A percentile compares a stretch with the other conserved stretches of the same genome.
phyloP scores from a whole-genome alignment of 2,797 vertebrate species.

The Varecia variegata region DNA sequence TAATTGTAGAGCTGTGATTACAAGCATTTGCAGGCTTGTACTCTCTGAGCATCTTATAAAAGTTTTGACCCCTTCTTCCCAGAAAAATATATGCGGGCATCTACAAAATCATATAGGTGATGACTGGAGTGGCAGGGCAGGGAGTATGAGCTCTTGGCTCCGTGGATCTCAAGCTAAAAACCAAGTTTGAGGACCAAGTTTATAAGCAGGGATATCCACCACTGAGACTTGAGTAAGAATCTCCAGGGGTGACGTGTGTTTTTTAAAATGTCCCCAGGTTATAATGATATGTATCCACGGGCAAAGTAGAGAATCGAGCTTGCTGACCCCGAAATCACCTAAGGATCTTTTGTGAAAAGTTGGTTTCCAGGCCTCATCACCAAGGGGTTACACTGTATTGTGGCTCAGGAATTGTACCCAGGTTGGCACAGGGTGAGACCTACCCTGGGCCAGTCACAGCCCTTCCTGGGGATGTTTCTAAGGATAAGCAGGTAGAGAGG shows the following conservation, averaged over 20 bases:
- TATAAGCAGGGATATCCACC: neutral
- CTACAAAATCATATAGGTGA: neutral
- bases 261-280: neutral
- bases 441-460: neutral
- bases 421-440: neutral
- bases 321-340: neutral
- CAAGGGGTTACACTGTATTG: neutral
- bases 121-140: fast-evolving
- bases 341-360: neutral
- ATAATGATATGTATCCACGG: neutral
- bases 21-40: neutral
- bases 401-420: neutral
- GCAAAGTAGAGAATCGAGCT: neutral
- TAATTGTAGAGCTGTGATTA: neutral
- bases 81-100: neutral
- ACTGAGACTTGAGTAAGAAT: neutral
- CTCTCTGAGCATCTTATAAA: neutral
- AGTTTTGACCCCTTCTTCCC: neutral
- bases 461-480: neutral
- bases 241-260: neutral
- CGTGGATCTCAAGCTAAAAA: neutral
- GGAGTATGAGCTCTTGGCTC: neutral
- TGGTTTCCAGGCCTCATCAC: neutral
- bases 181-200: neutral
- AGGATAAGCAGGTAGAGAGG: neutral